phyloP scores from a whole-genome alignment of 2,797 vertebrate genomes.

The Cygnus olor region DNA sequence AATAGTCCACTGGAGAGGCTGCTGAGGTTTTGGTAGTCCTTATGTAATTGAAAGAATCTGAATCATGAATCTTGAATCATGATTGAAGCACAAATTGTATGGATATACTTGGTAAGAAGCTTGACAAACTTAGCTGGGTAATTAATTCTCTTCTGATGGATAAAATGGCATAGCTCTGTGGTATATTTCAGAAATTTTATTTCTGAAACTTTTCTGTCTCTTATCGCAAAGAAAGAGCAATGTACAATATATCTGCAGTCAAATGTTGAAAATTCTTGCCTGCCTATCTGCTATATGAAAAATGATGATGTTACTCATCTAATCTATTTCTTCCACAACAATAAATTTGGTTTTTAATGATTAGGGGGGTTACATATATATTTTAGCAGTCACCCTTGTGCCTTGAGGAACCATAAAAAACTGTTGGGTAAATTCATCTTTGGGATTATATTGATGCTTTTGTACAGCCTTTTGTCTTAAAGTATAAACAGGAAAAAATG shows the following conservation, averaged over 20 bases:
- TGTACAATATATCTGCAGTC: not conserved
- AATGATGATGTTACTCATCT: not conserved
- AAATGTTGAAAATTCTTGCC: not conserved
- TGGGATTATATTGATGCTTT: not conserved
- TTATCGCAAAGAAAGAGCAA: not conserved
- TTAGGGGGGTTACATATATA: not conserved
- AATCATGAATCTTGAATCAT: not conserved
- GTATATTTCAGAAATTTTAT: conserved; percentile 12
- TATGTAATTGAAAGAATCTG: conserved; percentile 51
- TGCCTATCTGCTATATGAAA: not conserved
- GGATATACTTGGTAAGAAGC: conserved; percentile 45
- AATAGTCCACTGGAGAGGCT: not conserved
- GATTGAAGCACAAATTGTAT: conserved; percentile 52
- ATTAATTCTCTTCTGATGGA: conserved; percentile 43
- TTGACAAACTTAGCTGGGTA: conserved; percentile 16
- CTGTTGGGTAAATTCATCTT: not conserved
- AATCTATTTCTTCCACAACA: not conserved
- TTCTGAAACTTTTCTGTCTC: not conserved
- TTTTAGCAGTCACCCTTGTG: not conserved
- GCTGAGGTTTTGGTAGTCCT: conserved; percentile 25
- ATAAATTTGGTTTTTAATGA: not conserved
- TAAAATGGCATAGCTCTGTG: not conserved
- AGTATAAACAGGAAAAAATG: not conserved
- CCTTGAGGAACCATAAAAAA: not conserved
- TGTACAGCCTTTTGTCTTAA: not conserved